Base-by-base conservation (phyloP, 1,140 invertebrate genomes). In the Diachasmimorpha longicaudata region DNA sequence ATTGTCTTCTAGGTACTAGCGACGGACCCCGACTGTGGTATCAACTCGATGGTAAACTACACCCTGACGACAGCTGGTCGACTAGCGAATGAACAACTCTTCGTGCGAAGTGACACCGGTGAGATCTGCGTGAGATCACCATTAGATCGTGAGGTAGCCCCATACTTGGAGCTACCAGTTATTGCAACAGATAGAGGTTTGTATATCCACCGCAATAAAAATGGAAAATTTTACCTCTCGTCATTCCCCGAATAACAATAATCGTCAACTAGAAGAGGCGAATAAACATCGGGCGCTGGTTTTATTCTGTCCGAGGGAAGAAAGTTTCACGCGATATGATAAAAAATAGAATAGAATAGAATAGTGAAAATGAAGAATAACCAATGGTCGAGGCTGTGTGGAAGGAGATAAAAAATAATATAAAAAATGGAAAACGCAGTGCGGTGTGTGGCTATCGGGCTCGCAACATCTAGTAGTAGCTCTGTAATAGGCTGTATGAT, bases 11-110 rank as follows among this genome's bases (percentile, higher is more conserved):
- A 98, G 97, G 95, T 98, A 69, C 95, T 95, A 71, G 97, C 98
- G 0, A 96, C 94, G 36, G 98, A 99, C 89, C 94, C 95, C 1
- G 98, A 99, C 89, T 97, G 96, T 82, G 97, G 97, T 14, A 94
- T 97, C 9, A 98, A 99, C 88, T 95, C 96, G 0, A 93, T 96
- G 88, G 95, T 99, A 25, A 97, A 96, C 88, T 99, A 99, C 89
- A 97, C 96, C 0, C 89, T 98, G 55, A 94, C 66, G n/a, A 37
- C 94, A 13, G 93, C 95, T 44, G 92, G 91, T 58, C 90, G 91
- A 71, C 90, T 91, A 23, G 92, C 91, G 42, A 87, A 91, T 44
- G 91, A 92, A 6, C 93, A 95, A 81, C 96, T 99, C 84, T 89
- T 92, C 72, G 93, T 98, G 16, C 93, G 93, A 70, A 92, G 94